phyloP scores from a whole-genome alignment of 2,888 invertebrate genomes.

The Thumatha senex region DNA sequence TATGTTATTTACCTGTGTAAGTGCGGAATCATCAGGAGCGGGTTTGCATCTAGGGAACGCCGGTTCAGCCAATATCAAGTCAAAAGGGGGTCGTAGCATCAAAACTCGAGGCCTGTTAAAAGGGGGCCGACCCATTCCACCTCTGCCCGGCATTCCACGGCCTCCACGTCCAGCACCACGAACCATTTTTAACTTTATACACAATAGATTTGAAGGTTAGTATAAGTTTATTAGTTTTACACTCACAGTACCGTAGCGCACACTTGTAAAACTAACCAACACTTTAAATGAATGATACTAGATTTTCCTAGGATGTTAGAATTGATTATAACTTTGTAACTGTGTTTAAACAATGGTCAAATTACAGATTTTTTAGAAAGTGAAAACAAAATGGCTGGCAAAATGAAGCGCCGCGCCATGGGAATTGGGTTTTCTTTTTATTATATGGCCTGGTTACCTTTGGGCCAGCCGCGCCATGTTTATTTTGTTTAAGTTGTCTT shows the following conservation, averaged over 20 bases:
- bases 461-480: no score
- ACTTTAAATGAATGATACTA: no score
- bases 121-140: constrained; percentile 82
- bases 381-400: neutral
- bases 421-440: neutral
- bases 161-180: constrained; percentile 87
- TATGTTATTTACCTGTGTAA: constrained; percentile 86
- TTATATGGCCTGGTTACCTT: no score
- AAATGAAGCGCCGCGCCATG: neutral
- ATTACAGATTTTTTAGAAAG: neutral
- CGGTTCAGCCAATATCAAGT: constrained; percentile 93
- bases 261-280: neutral
- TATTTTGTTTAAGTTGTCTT: no score
- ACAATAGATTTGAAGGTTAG: constrained; percentile 6
- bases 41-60: constrained; percentile 93
- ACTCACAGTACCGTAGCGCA: neutral
- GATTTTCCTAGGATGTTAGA: neutral
- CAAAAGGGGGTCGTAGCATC: constrained; percentile 90
- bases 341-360: neutral
- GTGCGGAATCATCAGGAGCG: constrained; percentile 91
- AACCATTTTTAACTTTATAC: constrained; percentile 79
- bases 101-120: constrained; percentile 72
- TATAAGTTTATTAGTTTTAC: constrained; percentile 12
- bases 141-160: constrained; percentile 86
- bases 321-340: neutral